Base-by-base conservation (phyloP, 2,113 vertebrate species). In the Eulacestoma nigropectus region DNA sequence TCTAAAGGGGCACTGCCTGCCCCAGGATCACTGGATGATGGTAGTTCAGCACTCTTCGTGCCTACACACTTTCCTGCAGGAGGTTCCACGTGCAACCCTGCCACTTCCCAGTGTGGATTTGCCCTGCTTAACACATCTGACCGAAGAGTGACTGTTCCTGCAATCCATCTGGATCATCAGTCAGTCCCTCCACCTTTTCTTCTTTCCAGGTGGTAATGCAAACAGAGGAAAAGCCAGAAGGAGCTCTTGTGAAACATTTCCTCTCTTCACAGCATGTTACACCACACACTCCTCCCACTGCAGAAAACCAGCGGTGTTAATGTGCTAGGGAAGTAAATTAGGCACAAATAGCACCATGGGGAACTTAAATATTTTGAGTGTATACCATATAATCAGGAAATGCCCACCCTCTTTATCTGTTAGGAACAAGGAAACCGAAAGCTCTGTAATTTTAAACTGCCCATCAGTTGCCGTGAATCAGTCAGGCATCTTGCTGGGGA, bases 171-270 rank as follows among this genome's bases (percentile, higher is more conserved):
- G 68, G 69, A 74, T 50, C 84, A 87, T 87, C 96, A 83, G 74
- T 20, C 92, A 89, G 74, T 46, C 84, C 80, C 69, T 87, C 75
- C 87, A 95, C 97, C 97, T 96, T 93, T 97, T 93, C 97, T 97
- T 97, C 97, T 97, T 97, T 97, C 97, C 98, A 98, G 97, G 98
- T 98, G 98, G 97, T 95, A 98, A 98, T 22, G 68, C 96, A 98
- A 98, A 98, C 98, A 98, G 83, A 96, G 83, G 84, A 94, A 95
- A 95, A 96, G 95, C 97, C 97, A 98, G 97, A 97, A 96, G 98
- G 93, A 97, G 95, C 95, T 80, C 96, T 94, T 97, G 98, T 98
- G 96, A 98, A 98, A 98, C 98, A 98, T 86, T 97, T 94, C 95
- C 97, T 93, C 96, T 90, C 75, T 67, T 97, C 97, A 97, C 98